Percentiles rank a stretch among this genome's conserved stretches.
phyloP scores from a whole-genome alignment of 2,113 vertebrate species.

The Oriolus oriolus region DNA sequence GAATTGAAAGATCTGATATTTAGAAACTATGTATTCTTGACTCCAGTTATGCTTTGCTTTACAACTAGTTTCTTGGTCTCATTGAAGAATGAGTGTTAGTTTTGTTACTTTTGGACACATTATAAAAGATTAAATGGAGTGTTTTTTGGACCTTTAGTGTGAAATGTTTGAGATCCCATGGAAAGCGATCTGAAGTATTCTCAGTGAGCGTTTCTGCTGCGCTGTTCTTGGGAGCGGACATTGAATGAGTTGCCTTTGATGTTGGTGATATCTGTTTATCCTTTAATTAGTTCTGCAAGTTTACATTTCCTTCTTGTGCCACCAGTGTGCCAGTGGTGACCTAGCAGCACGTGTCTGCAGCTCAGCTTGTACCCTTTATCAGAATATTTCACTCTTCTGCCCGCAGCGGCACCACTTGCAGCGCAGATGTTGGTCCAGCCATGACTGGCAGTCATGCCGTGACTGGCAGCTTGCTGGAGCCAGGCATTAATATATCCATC shows the following conservation, averaged over 20 bases:
- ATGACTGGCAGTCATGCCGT: background rate
- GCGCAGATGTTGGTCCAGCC: background rate
- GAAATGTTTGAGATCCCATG: background rate
- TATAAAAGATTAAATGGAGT: background rate
- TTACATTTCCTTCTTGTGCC: background rate
- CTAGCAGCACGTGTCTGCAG: background rate
- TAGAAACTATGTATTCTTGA: background rate
- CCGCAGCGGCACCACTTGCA: background rate
- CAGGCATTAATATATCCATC: background rate
- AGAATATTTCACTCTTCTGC: background rate
- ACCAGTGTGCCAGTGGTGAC: background rate
- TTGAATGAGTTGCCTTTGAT: background rate
- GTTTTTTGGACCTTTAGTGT: background rate
- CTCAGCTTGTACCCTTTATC: background rate
- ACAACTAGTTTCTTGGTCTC: background rate
- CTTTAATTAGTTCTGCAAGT: background rate
- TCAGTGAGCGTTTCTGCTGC: background rate
- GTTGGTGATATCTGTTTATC: background rate
- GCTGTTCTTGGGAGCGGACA: fast-evolving
- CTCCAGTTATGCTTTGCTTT: background rate
- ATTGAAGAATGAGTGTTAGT: background rate
- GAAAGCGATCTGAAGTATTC: background rate
- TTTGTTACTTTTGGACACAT: background rate
- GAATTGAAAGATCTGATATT: background rate
- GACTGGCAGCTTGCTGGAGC: background rate